phyloP scores from a whole-genome alignment of 2,888 invertebrate genomes.

The Synanthedon vespiformis region DNA sequence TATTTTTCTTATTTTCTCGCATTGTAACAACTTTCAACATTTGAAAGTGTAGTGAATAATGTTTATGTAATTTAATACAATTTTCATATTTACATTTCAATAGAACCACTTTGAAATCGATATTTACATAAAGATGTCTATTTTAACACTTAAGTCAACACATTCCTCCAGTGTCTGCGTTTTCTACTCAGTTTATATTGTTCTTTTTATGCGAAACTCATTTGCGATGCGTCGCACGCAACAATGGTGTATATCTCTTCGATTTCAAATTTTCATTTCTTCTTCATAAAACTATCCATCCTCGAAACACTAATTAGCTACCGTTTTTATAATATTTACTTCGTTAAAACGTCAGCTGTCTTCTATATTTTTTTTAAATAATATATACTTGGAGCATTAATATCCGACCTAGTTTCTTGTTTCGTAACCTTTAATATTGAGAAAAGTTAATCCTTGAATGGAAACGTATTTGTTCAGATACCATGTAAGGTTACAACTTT shows the following conservation, averaged over 20 bases:
- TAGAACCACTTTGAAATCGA: too few relatives aligned
- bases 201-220: constrained; percentile 8
- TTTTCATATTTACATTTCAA: too few relatives aligned
- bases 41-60: too few relatives aligned
- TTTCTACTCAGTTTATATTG: constrained; percentile 11
- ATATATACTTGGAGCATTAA: constrained; percentile 5
- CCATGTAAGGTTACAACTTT: constrained; percentile 44
- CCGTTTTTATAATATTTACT: not conserved
- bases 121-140: too few relatives aligned
- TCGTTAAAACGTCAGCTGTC: too few relatives aligned
- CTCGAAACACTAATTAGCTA: not conserved
- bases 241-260: constrained; percentile 7
- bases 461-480: constrained; percentile 42
- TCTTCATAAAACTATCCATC: not conserved
- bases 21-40: too few relatives aligned
- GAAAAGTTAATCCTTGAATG: constrained; percentile 49
- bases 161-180: constrained; percentile 5
- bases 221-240: constrained; percentile 7
- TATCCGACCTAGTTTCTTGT: constrained; percentile 24
- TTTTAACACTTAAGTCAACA: constrained; percentile 3
- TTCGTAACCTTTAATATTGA: constrained; percentile 15
- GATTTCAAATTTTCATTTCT: constrained; percentile 6
- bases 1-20: too few relatives aligned
- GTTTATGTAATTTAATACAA: too few relatives aligned
- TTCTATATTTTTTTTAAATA: too few relatives aligned